Conservation (phyloP, 2,888 invertebrate genomes). For the Oscheius sp. region DNA sequence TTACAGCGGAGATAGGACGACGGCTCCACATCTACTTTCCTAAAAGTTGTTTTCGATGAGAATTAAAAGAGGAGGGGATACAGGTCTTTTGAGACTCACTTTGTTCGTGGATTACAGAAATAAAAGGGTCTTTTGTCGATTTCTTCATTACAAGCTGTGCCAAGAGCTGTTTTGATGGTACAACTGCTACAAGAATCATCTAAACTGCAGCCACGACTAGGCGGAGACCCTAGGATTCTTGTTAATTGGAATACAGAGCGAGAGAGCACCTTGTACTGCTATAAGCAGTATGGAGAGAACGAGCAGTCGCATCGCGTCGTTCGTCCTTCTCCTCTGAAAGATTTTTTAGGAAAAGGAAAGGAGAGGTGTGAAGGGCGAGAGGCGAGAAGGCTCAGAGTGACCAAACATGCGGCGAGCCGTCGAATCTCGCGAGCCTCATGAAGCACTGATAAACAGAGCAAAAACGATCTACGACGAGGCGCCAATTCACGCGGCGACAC, state of each 20-base stretch:
- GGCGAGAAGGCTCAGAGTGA: constrained; percentile 24
- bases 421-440: constrained; percentile 5
- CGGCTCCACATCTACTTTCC: constrained; percentile 50
- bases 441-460: constrained; percentile 31
- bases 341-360: constrained; percentile 10
- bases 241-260: too few species aligned
- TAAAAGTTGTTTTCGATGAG: constrained; percentile 29
- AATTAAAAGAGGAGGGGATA: neutral
- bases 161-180: constrained; percentile 5
- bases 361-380: neutral
- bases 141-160: constrained; percentile 26
- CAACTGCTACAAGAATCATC: constrained; percentile 23
- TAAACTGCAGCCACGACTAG: neutral
- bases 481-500: constrained; percentile 15
- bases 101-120: constrained; percentile 54
- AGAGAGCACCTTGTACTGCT: constrained; percentile 10
- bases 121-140: constrained; percentile 37
- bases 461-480: constrained; percentile 21
- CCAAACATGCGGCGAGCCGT: constrained; percentile 23
- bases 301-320: neutral
- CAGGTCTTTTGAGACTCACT: constrained; percentile 34
- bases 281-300: neutral
- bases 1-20: constrained; percentile 40
- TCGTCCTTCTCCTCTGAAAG: neutral
- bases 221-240: constrained; percentile 8